Evolutionary conservation across 2,113 vertebrate species (phyloP).

Genomic region (Athene cunicularia): DNA sequence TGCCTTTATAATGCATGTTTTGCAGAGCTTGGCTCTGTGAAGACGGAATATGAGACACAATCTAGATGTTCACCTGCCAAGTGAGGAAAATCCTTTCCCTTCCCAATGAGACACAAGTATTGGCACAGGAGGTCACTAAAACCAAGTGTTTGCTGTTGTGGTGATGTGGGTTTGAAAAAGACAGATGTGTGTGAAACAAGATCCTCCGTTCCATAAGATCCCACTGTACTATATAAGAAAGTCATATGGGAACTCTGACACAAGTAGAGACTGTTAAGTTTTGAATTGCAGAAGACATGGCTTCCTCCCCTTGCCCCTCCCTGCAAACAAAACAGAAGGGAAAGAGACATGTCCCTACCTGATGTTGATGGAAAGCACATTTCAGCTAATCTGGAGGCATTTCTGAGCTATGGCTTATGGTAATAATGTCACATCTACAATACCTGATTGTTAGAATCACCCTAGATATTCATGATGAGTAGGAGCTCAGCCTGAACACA

Average conservation of each 20-base stretch:
- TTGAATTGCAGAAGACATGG: background rate
- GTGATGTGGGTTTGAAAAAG: background rate
- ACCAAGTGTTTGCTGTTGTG: constrained; percentile 2
- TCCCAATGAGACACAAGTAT: background rate
- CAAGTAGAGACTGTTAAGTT: background rate
- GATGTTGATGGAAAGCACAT: background rate
- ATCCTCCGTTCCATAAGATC: constrained; percentile 8
- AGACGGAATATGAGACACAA: constrained; percentile 8
- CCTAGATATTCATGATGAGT: background rate
- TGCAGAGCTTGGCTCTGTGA: background rate
- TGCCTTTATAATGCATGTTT: background rate
- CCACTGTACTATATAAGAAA: background rate
- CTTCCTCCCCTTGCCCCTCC: background rate
- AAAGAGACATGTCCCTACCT: background rate
- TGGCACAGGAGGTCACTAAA: constrained; percentile 53
- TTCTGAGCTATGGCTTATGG: background rate
- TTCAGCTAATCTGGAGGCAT: background rate
- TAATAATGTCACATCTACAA: background rate
- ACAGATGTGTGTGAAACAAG: constrained; percentile 58
- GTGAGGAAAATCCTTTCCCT: constrained; percentile 39
- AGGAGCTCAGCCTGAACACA: background rate
- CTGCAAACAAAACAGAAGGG: background rate
- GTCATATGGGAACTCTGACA: background rate
- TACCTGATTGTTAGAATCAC: background rate
- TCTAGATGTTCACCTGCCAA: constrained; percentile 32